Base-by-base conservation (phyloP, 1,140 invertebrate species). In the Drosophila eugracilis region DNA sequence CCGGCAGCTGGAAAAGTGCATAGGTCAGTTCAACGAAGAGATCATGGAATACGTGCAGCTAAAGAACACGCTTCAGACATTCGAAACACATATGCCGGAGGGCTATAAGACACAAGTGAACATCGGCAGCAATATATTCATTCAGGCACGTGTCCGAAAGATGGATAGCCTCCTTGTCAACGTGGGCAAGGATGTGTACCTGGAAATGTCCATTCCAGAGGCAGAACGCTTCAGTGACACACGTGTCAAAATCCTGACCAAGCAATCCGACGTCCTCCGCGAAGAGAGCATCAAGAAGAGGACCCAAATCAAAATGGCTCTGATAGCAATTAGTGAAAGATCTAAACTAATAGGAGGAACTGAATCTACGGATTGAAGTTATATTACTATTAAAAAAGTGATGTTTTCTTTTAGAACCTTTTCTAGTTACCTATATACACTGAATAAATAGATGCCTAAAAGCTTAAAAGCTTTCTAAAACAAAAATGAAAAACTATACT, bases 21-120 rank as follows among this genome's bases (percentile, higher is more conserved):
- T 96, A 36, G 93, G 95, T 55, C 75, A 90, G 34, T 92, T 95
- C 15, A 95, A 95, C 85, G 84, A 91, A n/a, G 94, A 96, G 78
- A 92, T 96, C 9, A 92, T 94, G n/a, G 96, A 97, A 78, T 95
- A 95, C 73, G 90, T 95, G 15, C 95, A 96, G 80, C 91, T 97
- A 32, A 95, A 95, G 89, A 93, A 94, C 66, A 92, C 93, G 2
- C 86, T 94, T 12, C 93, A 94, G 85, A 92, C 94, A 0, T 93
- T 96, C 10, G 92, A 93, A 60, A 89, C 92, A 3, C 72, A 93
- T 1, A 81, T 93, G 42, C 89, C 92, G 4, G 91, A 92, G 44
- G 95, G 94, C 10, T 94, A 96, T 30, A 97, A 97, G 89, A 96
- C 96, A 0, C 94, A 97, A 93, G 92, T 97, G 17, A 95, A 97